Evolutionary conservation across 2,113 vertebrate genomes (phyloP), one percentile per base, ranked within the genome.

Genomic region (Pavo muticus): DNA sequence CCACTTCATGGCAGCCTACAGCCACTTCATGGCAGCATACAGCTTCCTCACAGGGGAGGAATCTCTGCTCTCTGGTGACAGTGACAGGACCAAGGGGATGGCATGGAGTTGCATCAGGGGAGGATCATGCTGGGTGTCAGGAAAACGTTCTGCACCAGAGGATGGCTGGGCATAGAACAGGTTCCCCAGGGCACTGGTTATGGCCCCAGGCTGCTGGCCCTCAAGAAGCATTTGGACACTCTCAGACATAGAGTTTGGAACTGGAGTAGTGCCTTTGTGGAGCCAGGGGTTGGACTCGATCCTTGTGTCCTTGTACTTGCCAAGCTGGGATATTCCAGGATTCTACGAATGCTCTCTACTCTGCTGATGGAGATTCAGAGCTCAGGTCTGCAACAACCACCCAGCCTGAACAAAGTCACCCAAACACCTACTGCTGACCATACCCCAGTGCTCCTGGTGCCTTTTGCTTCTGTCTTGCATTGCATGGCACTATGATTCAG

Each of bases 361-460:
- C 67, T 88, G 63, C 79, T 93, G 92, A 91, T 30, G 54, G 69
- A 89, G 92, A 83, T 84, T 9, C 52, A 35, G 52, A 48, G 76
- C 84, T 88, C 68, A 81, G 48, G 42, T 50, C 91, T 69, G 74
- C 12, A 84, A 87, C 71, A 89, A 68, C 83, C 16, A 24, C 8
- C 42, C 30, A 61, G 47, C 91, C 93, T 88, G 87, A 29, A 64
- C 39, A 3, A n/a, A 81, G 76, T 65, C 79, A 91, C 94, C 94
- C 85, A 52, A 96, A 84, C 89, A 87, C 79, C 64, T 48, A 81
- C 67, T 75, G 76, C 20, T 48, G 78, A 70, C 89, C 84, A 29
- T 67, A 91, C 27, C 90, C 63, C 64, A 76, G 90, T 89, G 87
- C 96, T 84, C 93, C 94, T 86, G 93, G 86, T 11, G 45, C 71